These are phyloP conservation scores for Drosophila ananassae DNA, from an alignment of 1,140 invertebrate genomes.

Conservation along the genomic window DNA sequence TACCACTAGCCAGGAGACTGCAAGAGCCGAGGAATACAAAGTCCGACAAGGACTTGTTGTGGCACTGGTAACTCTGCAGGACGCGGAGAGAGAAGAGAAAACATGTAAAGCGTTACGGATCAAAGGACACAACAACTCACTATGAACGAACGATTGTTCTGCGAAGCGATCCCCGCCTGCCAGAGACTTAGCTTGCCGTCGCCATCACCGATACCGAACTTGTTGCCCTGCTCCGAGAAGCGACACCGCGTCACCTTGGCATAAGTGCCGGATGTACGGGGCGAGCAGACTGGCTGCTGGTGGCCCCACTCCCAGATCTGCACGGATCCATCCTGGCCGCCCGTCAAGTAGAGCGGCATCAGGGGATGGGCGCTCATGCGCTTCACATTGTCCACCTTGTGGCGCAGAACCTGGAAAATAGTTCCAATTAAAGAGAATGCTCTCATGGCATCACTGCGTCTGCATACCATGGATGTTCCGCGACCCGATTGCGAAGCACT, in stretches of 20 bases:
- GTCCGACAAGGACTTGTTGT: conserved; percentile 98
- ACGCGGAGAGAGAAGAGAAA: conserved; percentile 38
- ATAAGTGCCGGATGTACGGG: conserved; percentile 92
- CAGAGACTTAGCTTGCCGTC: conserved; percentile 96
- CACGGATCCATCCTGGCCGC: conserved; percentile 98
- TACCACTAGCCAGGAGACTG: conserved; percentile 96
- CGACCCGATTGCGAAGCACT: conserved; percentile 93
- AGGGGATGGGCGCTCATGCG: conserved; percentile 97
- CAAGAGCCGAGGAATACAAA: conserved; percentile 99
- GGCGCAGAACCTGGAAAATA: conserved; percentile 89
- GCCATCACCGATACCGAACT: conserved; percentile 97
- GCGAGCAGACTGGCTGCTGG: conserved; percentile 93
- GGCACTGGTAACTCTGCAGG: conserved; percentile 96
- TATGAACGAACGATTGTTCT: conserved; percentile 95
- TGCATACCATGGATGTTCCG: conserved; percentile 93
- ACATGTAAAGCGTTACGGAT: background rate
- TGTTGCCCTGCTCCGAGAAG: conserved; percentile 98
- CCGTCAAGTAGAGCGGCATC: conserved; percentile 97
- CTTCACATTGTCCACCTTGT: conserved; percentile 96
- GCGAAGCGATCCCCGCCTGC: conserved; percentile 94
- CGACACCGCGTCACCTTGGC: conserved; percentile 98
- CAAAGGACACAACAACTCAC: conserved; percentile 87
- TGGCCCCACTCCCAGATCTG: conserved; percentile 99
- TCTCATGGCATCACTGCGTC: conserved; percentile 31
- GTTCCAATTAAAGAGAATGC: background rate